phyloP scores from a whole-genome alignment of 2,888 invertebrate genomes.

The Lamellibrachia columna region DNA sequence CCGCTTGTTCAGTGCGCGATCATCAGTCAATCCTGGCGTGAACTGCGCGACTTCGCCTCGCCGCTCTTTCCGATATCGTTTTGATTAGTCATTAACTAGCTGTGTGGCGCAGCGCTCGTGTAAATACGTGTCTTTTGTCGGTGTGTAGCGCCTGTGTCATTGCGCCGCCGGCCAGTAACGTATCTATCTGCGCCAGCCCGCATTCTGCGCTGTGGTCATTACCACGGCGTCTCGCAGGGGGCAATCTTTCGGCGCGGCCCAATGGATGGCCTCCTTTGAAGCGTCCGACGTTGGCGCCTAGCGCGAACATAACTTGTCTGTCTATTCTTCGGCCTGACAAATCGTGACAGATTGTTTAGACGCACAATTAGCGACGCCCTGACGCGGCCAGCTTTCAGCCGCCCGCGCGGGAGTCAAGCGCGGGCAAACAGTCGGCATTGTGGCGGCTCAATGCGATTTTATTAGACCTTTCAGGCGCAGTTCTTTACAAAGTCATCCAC shows the following conservation, averaged over 20 bases:
- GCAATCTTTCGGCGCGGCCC: not conserved
- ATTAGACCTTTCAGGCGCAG: conserved; percentile 18
- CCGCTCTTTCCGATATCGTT: conserved; percentile 7
- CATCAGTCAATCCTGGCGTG: not conserved
- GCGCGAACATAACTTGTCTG: conserved; percentile 22
- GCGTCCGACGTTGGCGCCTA: conserved; percentile 21
- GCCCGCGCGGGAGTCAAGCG: not conserved
- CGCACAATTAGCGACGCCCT: conserved; percentile 14
- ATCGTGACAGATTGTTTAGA: conserved; percentile 22
- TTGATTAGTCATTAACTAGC: conserved; percentile 19
- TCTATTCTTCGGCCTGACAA: conserved; percentile 22
- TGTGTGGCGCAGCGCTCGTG: not conserved
- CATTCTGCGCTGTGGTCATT: not conserved
- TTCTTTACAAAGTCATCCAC: conserved; percentile 17
- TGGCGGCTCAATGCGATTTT: conserved; percentile 19
- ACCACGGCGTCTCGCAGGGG: not conserved
- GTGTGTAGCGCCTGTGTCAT: not conserved
- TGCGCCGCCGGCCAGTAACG: conserved; percentile 17
- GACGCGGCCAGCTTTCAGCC: not conserved
- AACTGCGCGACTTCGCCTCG: not conserved
- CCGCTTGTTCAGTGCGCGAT: not conserved
- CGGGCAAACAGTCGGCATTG: conserved; percentile 13
- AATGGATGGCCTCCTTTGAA: not conserved
- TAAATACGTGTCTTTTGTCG: not conserved
- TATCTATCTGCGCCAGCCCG: conserved; percentile 21